phyloP scores from a whole-genome alignment of 2,888 invertebrate genomes.

The Leptarthrus brevirostris region DNA sequence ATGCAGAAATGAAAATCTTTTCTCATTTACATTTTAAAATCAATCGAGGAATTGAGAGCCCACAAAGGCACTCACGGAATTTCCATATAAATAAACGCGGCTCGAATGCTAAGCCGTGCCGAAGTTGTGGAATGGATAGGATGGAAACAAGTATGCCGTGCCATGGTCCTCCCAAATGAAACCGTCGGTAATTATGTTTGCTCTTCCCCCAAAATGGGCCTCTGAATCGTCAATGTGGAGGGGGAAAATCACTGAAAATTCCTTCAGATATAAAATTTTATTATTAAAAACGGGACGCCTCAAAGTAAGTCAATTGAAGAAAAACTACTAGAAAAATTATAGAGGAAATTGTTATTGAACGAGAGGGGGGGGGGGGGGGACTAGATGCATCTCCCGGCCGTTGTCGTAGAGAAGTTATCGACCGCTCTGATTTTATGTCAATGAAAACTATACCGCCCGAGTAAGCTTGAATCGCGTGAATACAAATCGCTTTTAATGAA shows the following conservation, averaged over 20 bases:
- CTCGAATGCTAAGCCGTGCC: not conserved
- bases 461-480: slow-evolving; percentile 32
- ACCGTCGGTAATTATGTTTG: not conserved
- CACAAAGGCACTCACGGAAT: not conserved
- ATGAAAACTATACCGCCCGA: not conserved
- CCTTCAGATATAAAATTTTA: slow-evolving; percentile 1
- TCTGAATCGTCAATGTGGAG: no score
- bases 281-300: slow-evolving; percentile 21
- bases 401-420: not conserved
- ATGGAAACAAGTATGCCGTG: no score
- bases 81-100: slow-evolving; percentile 12
- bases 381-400: not conserved
- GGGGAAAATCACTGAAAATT: not conserved
- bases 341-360: slow-evolving; percentile 21
- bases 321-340: slow-evolving; percentile 28
- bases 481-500: slow-evolving; percentile 41
- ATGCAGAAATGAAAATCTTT: not conserved
- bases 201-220: no score
- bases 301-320: slow-evolving; percentile 27
- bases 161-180: no score
- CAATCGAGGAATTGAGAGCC: slow-evolving; percentile 11
- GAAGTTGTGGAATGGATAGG: no score
- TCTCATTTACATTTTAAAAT: slow-evolving; percentile 21
- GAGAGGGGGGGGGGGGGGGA: no score
- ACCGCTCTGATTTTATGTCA: not conserved